Base-by-base conservation (phyloP, 1,140 invertebrate species). In the Atta cephalotes region DNA sequence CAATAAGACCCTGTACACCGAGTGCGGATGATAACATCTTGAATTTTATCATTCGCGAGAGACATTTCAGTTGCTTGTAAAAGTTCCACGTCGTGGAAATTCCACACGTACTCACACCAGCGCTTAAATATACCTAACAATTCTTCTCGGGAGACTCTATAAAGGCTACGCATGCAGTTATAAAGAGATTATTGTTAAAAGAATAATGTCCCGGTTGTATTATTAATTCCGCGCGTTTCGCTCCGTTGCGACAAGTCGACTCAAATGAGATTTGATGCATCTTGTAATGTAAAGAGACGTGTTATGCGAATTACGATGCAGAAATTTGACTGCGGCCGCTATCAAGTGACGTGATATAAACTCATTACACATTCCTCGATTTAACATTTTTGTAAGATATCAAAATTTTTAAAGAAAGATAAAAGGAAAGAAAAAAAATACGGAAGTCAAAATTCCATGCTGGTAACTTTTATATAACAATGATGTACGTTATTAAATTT, bases 21-120 rank as follows among this genome's bases (percentile, higher is more conserved):
- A 77, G 71, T 85, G 81, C 81, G 49, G 71, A 85, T 77, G 71
- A 85, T 85, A 85, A 85, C 81, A 74, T 85, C 58, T 85, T 28
- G 60, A 58, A 77, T 63, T 77, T 65, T 63, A 63, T 71, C 25
- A 18, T 77, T 77, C 45, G 71, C 71, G 56, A 65, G 12, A 62
- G 81, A 77, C 58, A 77, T 63, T 85, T 77, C 39, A 76, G 78
- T 16, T 45, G 79, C n/a, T 21, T 77, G 81, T 51, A 85, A 85
- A 85, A 85, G 39, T 81, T 66, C n/a, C 45, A 56, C 71, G n/a
- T 18, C 31, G 31, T 5, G 66, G 12, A 68, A 21, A 81, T 81
- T 66, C 28, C 21, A 25, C 28, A 14, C 16, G 70, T 2, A 28
- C 21, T n/a, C 9, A 16, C 21, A 16, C 31, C 2, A 45, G 31